Conservation (phyloP, 1,140 invertebrate genomes). For the Caerostris darwini region DNA sequence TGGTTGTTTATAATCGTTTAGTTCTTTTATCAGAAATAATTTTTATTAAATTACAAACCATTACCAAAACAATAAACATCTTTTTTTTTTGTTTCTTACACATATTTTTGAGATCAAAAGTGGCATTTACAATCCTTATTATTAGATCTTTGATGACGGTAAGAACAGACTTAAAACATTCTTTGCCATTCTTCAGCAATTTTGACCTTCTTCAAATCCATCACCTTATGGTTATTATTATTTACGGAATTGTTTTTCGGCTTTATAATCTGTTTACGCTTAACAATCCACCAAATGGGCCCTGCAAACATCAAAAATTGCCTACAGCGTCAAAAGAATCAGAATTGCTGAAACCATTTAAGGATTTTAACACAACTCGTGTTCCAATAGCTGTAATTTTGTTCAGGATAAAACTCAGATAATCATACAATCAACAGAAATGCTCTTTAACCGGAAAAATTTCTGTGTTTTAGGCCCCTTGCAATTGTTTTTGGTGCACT, state of each 20-base stretch:
- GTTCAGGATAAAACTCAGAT: neutral
- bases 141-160: too few species aligned
- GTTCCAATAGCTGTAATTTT: slow-evolving; percentile 13
- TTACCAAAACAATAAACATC: too few species aligned
- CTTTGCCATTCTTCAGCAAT: neutral
- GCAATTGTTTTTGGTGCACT: neutral
- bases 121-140: too few species aligned
- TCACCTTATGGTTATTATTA: neutral
- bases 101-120: too few species aligned
- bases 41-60: too few species aligned
- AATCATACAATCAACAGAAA: slow-evolving; percentile 24
- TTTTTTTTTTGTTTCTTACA: too few species aligned
- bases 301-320: neutral
- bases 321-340: neutral
- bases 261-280: neutral
- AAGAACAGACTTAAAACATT: neutral
- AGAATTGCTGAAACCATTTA: neutral
- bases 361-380: neutral
- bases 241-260: neutral
- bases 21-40: too few species aligned
- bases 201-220: neutral
- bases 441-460: neutral
- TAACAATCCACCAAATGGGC: neutral
- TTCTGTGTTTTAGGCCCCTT: neutral
- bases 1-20: too few species aligned